Percentiles rank a stretch among this genome's conserved stretches.
Evolutionary conservation across 2,888 invertebrate genomes (phyloP).

Genomic region (Bombylius discolor): DNA sequence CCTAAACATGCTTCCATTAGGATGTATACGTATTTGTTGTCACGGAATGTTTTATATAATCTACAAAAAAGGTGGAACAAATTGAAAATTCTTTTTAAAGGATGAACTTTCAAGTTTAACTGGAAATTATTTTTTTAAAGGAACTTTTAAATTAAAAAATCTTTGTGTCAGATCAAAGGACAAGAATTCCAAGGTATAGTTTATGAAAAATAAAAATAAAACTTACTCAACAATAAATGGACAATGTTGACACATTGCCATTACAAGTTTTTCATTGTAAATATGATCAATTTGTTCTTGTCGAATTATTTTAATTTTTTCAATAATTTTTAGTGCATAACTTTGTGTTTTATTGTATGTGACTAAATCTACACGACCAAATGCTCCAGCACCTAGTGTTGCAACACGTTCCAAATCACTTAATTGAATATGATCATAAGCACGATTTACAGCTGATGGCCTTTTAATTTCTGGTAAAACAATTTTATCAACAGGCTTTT

Average conservation of each 20-base stretch:
- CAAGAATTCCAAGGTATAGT: no score
- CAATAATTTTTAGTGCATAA: constrained; percentile 78
- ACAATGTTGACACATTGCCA: constrained; percentile 59
- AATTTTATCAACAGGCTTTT: constrained; percentile 21
- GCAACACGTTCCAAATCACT: constrained; percentile 68
- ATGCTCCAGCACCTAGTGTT: constrained; percentile 86
- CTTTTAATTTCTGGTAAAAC: constrained; percentile 17
- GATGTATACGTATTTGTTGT: constrained; percentile 86
- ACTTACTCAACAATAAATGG: constrained; percentile 66
- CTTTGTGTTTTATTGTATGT: constrained; percentile 43
- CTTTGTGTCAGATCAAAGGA: no score
- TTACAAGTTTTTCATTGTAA: constrained; percentile 74
- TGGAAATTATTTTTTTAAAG: no score
- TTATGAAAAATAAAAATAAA: constrained; percentile 2
- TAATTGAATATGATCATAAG: constrained; percentile 56
- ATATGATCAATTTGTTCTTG: constrained; percentile 83
- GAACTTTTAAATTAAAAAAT: no score
- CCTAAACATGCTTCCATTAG: constrained; percentile 90
- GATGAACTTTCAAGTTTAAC: no score
- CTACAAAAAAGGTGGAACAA: constrained; percentile 35
- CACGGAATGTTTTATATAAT: constrained; percentile 79
- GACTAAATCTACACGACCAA: constrained; percentile 76
- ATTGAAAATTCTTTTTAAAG: no score
- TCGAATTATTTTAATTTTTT: constrained; percentile 77
- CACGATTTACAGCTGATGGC: constrained; percentile 33